Evolutionary conservation across 2,888 invertebrate species (phyloP).

Genomic region (Schizaphis graminum): DNA sequence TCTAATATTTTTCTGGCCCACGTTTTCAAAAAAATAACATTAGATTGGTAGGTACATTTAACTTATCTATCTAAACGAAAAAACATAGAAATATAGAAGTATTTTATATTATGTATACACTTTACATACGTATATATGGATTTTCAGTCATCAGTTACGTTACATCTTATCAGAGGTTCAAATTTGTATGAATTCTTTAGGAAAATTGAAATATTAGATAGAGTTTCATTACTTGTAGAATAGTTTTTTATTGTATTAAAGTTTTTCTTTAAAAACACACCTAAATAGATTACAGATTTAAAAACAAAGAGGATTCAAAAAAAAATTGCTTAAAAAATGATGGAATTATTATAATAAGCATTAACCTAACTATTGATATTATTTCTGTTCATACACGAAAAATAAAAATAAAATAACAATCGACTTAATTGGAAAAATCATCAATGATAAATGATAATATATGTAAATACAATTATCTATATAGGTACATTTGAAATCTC

Average conservation of each 20-base stretch:
- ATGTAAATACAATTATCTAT: no score
- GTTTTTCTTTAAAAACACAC: not conserved
- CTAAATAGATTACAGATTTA: not conserved
- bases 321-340: no score
- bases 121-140: not conserved
- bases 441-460: not conserved
- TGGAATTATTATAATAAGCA: no score
- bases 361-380: not conserved
- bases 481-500: no score
- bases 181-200: not conserved
- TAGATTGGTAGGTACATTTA: not conserved
- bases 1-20: not conserved
- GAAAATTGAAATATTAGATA: not conserved
- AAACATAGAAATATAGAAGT: not conserved
- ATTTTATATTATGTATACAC: not conserved
- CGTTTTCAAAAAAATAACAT: not conserved
- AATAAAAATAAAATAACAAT: not conserved
- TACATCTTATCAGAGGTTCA: not conserved
- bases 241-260: not conserved
- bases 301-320: not conserved
- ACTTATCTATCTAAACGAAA: not conserved
- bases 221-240: not conserved
- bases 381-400: not conserved
- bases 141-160: not conserved
- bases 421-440: not conserved